These are phyloP conservation scores for Drosophila nr. medialis DNA, from an alignment of 2,888 invertebrate species.

Conservation along the genomic window DNA sequence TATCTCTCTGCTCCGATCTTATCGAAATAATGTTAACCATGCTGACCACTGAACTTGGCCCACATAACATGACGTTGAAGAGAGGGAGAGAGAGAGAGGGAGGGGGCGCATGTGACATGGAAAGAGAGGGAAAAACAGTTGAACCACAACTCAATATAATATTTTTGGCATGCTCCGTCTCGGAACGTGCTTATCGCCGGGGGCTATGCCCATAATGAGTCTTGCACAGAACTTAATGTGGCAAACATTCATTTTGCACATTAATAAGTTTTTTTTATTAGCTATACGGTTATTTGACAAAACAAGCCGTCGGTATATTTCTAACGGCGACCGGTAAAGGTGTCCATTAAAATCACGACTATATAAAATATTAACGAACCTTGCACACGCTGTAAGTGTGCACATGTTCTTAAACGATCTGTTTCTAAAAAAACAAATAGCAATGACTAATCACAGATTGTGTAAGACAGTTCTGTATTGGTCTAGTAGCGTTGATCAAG, in stretches of 20 bases:
- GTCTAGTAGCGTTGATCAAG: background rate
- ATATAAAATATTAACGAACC: conserved; percentile 12
- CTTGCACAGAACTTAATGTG: conserved; percentile 21
- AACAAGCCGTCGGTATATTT: conserved; percentile 12
- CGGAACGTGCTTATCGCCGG: conserved; percentile 60
- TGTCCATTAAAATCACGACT: conserved; percentile 15
- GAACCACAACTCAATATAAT: conserved; percentile 9
- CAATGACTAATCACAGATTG: background rate
- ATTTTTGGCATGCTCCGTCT: conserved; percentile 17
- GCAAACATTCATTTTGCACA: conserved; percentile 48
- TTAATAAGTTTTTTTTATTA: conserved; percentile 53
- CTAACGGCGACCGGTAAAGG: conserved; percentile 14
- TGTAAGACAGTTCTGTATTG: background rate
- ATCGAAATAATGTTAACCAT: conserved; percentile 29
- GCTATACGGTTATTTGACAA: conserved; percentile 28
- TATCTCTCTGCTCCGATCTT: conserved; percentile 24
- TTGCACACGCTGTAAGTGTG: conserved; percentile 19
- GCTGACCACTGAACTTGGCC: conserved; percentile 48
- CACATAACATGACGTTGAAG: conserved; percentile 28
- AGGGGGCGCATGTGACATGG: too few relatives aligned
- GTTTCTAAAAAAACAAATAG: background rate
- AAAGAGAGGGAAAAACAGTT: background rate
- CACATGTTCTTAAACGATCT: background rate
- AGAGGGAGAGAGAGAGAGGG: background rate
- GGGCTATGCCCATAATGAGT: conserved; percentile 30